Evolutionary conservation across 2,888 invertebrate species (phyloP), one percentile per base, ranked within the genome.

Genomic region (Xanthorhoe designata): DNA sequence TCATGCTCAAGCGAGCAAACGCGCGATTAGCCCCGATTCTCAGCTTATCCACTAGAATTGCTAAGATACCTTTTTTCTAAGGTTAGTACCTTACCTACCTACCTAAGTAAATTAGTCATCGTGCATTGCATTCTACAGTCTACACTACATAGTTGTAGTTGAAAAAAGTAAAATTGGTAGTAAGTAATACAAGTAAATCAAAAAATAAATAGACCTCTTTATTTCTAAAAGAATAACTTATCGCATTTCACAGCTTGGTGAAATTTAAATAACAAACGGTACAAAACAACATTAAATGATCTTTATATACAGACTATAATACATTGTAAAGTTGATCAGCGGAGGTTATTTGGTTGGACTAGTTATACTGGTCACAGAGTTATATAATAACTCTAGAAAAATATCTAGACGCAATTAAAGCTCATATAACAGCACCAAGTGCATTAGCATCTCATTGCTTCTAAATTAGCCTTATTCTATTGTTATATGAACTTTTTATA

Each of bases 271-370:
- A 32, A 66, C 59, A 61, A 58, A 64, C 55, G 45, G 64, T 68
- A 70, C 45, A 71, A 69, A 73, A 70, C 62, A 67, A 61, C 61
- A 71, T 60, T 70, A n/a, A n/a, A n/a, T 71, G 77, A 79, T 78
- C 68, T 70, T 76, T 80, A 80, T 76, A 71, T 75, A 80, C 77
- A 76, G 63, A 59, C 63, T 24, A 64, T 73, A 71, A 24, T 61
- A 66, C 60, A 68, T 74, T 78, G 61, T 77, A 77, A 78, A 49
- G 24, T 55, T 64, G 8, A 56, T 67, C 61, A 75, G 68, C 51
- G 54, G 73, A 77, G 74, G 71, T 10, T 76, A 78, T 71, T 70
- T 72, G 29, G 38, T 69, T 62, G 69, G 79, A 80, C 80, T 80
- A 80, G 79, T 72, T 56, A 60, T 17, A 64, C 54, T 69, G 67